phyloP scores from a whole-genome alignment of 2,113 vertebrate genomes.

The Podocnemis expansa region DNA sequence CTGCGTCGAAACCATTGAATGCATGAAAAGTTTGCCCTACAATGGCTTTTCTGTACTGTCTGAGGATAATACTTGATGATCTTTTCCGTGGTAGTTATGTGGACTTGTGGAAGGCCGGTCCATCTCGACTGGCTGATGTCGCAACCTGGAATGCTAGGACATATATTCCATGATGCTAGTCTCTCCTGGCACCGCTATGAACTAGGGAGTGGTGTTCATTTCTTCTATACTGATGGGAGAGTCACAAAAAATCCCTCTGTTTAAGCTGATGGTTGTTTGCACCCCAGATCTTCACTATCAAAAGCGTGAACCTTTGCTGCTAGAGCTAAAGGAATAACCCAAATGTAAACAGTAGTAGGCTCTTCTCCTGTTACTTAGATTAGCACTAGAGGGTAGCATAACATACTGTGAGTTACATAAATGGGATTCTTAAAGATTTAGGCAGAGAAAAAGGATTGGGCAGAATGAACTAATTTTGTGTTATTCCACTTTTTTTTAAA shows the following conservation, averaged over 20 bases:
- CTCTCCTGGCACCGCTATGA: not conserved
- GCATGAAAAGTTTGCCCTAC: not conserved
- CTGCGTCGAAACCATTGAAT: not conserved
- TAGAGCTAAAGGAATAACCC: not conserved
- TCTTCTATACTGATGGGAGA: not conserved
- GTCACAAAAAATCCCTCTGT: not conserved
- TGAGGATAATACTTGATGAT: rapidly evolving
- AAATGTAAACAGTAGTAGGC: not conserved
- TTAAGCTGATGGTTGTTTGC: not conserved
- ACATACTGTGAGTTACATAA: no score
- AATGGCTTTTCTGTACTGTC: not conserved
- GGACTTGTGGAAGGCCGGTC: not conserved
- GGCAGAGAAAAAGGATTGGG: no score
- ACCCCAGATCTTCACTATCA: no score
- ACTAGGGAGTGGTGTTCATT: not conserved
- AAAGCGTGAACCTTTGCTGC: not conserved
- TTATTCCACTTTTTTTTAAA: no score
- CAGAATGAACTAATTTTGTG: no score
- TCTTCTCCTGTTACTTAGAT: not conserved
- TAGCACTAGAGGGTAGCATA: not conserved
- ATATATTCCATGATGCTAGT: not conserved
- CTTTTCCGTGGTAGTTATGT: not conserved
- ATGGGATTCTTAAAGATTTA: no score
- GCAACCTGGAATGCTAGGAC: not conserved
- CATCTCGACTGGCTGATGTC: not conserved